phyloP scores from a whole-genome alignment of 30 jellyfish, hydroid and myxozoan species.

The Turritopsis rubra region DNA sequence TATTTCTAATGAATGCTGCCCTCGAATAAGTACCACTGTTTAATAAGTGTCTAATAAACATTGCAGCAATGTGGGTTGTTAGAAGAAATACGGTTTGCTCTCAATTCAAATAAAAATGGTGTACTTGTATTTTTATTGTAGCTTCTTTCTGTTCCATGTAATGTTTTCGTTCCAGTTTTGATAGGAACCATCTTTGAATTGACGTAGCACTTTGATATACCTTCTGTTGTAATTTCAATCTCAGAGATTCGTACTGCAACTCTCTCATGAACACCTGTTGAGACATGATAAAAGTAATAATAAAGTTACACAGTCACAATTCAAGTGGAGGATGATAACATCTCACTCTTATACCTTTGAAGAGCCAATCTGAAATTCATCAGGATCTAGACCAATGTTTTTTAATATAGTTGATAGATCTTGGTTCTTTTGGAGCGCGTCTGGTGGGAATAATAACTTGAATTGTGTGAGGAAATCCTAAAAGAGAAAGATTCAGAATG shows the following conservation, averaged over 20 bases:
- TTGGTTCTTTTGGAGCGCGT: conserved; percentile 29
- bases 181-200: conserved; percentile 58
- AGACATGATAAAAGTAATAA: not conserved
- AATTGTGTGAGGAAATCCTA: conserved; percentile 87
- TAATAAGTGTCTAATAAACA: no score
- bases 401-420: conserved; percentile 57
- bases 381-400: conserved; percentile 85
- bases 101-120: not conserved
- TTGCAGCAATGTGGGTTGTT: not conserved
- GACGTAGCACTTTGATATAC: conserved; percentile 64
- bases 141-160: conserved; percentile 37
- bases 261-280: conserved; percentile 94
- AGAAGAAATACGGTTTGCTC: not conserved
- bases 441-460: conserved; percentile 68
- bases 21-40: no score
- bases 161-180: conserved; percentile 43
- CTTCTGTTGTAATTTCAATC: conserved; percentile 54
- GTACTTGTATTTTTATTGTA: conserved; percentile 69
- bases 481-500: not conserved
- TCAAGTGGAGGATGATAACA: not conserved
- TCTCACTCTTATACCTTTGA: conserved; percentile 51
- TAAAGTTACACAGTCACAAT: not conserved
- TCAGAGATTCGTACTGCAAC: conserved; percentile 74
- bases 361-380: conserved; percentile 90
- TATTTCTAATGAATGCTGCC: no score